Evolutionary conservation across 2,888 invertebrate genomes (phyloP).

Genomic region (Trilocha varians): DNA sequence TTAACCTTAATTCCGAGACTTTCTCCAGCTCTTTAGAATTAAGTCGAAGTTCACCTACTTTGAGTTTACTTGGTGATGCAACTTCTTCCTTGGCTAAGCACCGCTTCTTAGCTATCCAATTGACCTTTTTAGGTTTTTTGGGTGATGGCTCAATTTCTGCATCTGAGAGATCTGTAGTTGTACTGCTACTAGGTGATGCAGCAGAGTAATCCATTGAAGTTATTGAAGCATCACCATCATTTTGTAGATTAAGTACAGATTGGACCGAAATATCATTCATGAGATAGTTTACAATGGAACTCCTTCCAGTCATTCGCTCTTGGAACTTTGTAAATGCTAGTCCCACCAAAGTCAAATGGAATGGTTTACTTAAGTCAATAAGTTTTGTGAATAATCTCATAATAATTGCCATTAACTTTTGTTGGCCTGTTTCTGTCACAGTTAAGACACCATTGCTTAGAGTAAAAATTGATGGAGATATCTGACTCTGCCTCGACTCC

Average conservation of each 20-base stretch:
- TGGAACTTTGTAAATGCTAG: slow-evolving; percentile 87
- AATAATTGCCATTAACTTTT: slow-evolving; percentile 78
- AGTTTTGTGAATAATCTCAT: slow-evolving; percentile 84
- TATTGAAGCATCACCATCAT: slow-evolving; percentile 64
- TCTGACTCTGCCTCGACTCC: slow-evolving; percentile 83
- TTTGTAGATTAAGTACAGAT: slow-evolving; percentile 79
- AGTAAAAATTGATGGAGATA: slow-evolving; percentile 77
- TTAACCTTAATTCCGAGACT: slow-evolving; percentile 60
- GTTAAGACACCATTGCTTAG: slow-evolving; percentile 60
- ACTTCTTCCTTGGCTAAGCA: slow-evolving; percentile 67
- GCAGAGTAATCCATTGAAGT: slow-evolving; percentile 65
- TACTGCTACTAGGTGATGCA: slow-evolving; percentile 61
- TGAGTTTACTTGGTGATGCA: slow-evolving; percentile 79
- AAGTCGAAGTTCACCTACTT: slow-evolving; percentile 77
- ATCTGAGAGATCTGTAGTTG: slow-evolving; percentile 76
- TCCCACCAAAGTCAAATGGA: slow-evolving; percentile 86
- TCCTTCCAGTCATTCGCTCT: slow-evolving; percentile 78
- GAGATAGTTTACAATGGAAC: slow-evolving; percentile 82
- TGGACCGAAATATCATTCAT: slow-evolving; percentile 86
- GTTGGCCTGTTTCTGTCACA: slow-evolving; percentile 70
- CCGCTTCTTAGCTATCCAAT: slow-evolving; percentile 64
- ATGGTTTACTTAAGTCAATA: slow-evolving; percentile 80
- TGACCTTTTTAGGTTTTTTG: slow-evolving; percentile 77
- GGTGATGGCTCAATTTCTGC: slow-evolving; percentile 82
- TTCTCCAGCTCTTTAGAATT: slow-evolving; percentile 77